Conservation (phyloP, 2,888 invertebrate species). For the Xylocampa areola region DNA sequence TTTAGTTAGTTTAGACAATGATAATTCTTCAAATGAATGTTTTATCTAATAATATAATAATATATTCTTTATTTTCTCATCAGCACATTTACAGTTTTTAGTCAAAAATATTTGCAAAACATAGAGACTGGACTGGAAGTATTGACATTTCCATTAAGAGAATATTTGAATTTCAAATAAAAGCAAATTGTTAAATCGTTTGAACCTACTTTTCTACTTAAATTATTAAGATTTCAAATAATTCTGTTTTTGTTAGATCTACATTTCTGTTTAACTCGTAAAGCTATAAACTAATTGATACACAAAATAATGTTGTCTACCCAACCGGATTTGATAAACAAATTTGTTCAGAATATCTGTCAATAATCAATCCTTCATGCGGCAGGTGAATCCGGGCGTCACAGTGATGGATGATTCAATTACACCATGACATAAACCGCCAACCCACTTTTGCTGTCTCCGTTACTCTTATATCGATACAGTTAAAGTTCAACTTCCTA, state of each 20-base stretch:
- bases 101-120: too few relatives aligned
- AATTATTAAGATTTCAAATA: too few relatives aligned
- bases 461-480: constrained; percentile 17
- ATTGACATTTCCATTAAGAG: too few relatives aligned
- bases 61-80: too few relatives aligned
- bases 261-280: background rate
- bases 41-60: too few relatives aligned
- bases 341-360: constrained; percentile 41
- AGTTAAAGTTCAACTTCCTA: constrained; percentile 28
- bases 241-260: background rate
- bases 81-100: too few relatives aligned
- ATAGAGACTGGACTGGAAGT: too few relatives aligned
- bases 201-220: too few relatives aligned
- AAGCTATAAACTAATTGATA: constrained; percentile 20
- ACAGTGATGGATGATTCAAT: constrained; percentile 66
- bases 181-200: too few relatives aligned
- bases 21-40: too few relatives aligned
- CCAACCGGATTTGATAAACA: constrained; percentile 21
- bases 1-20: too few relatives aligned
- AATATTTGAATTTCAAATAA: too few relatives aligned
- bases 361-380: constrained; percentile 59
- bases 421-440: constrained; percentile 53
- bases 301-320: constrained; percentile 15
- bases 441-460: constrained; percentile 28
- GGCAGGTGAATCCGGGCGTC: constrained; percentile 52